Evolutionary conservation across 2,888 invertebrate genomes (phyloP).

Genomic region (Folsomia manolachei): DNA sequence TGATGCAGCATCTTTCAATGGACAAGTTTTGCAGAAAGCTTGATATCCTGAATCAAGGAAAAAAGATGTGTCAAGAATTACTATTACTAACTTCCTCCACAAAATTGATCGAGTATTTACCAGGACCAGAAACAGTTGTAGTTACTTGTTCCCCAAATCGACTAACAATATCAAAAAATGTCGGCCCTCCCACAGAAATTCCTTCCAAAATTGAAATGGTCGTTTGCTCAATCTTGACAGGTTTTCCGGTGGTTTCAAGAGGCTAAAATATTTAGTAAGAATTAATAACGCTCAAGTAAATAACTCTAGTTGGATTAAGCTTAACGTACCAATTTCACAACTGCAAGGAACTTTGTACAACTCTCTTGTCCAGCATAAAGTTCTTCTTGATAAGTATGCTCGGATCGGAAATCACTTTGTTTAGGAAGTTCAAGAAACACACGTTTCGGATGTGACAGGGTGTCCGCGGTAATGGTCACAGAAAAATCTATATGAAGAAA

Average conservation of each 20-base stretch:
- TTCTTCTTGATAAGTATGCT: neutral
- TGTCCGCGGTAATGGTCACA: neutral
- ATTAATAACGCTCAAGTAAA: no score
- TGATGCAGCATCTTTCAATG: slow-evolving; percentile 27
- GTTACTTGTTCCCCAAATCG: neutral
- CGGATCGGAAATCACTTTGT: neutral
- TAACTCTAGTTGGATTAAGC: neutral
- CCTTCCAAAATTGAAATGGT: neutral
- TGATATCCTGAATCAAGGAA: slow-evolving; percentile 6
- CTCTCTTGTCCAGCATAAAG: slow-evolving; percentile 1
- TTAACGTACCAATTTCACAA: neutral
- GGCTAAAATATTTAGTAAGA: neutral
- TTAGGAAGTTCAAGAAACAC: neutral
- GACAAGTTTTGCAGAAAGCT: slow-evolving; percentile 48
- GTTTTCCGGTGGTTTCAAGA: slow-evolving; percentile 20
- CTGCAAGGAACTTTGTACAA: slow-evolving; percentile 17
- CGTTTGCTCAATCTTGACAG: slow-evolving; percentile 23
- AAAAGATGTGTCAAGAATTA: neutral
- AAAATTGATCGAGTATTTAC: neutral
- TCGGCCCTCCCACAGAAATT: neutral
- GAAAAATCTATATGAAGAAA: slow-evolving; percentile 4
- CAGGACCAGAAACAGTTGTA: neutral
- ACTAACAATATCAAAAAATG: neutral
- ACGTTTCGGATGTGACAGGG: neutral
- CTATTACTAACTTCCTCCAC: neutral